Conservation (phyloP, 2,888 invertebrate genomes). For the Zygothrica quintamaculata region DNA sequence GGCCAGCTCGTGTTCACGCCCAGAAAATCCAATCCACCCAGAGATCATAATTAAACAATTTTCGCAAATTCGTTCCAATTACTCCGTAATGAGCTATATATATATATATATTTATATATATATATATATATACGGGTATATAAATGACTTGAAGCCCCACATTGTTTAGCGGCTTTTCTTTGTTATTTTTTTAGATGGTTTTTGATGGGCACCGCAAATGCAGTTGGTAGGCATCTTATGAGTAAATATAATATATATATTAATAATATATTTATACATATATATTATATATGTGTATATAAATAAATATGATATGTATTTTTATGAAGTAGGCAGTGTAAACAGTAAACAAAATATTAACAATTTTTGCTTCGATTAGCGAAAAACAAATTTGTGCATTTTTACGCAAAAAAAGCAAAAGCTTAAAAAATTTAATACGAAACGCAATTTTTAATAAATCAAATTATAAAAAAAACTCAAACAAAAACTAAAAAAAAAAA, state of each 20-base stretch:
- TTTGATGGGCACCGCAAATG: constrained; percentile 41
- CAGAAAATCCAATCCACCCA: constrained; percentile 13
- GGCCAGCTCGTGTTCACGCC: constrained; percentile 68
- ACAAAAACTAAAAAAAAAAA: constrained; percentile 69
- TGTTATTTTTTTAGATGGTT: constrained; percentile 35
- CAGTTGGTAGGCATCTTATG: constrained; percentile 73
- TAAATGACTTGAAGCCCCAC: constrained; percentile 24
- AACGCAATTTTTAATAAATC: constrained; percentile 80
- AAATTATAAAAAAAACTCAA: constrained; percentile 78
- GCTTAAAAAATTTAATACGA: constrained; percentile 78
- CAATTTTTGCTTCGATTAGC: constrained; percentile 78
- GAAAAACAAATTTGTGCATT: constrained; percentile 73
- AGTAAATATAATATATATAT: constrained; percentile 60
- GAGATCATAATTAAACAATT: constrained; percentile 11
- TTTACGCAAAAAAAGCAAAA: constrained; percentile 74
- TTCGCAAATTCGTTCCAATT: constrained; percentile 19
- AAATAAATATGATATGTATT: constrained; percentile 67
- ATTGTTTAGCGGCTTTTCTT: constrained; percentile 55
- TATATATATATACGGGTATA: too few relatives aligned
- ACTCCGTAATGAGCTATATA: constrained; percentile 7
- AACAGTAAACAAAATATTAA: constrained; percentile 60
- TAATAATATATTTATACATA: constrained; percentile 39
- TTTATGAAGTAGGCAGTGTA: constrained; percentile 69
- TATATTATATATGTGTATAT: too few relatives aligned
- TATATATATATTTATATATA: too few relatives aligned